Evolutionary conservation across 1,140 invertebrate genomes (phyloP), one percentile per base, ranked within the genome.

Genomic region (Drosophila malerkotliana): DNA sequence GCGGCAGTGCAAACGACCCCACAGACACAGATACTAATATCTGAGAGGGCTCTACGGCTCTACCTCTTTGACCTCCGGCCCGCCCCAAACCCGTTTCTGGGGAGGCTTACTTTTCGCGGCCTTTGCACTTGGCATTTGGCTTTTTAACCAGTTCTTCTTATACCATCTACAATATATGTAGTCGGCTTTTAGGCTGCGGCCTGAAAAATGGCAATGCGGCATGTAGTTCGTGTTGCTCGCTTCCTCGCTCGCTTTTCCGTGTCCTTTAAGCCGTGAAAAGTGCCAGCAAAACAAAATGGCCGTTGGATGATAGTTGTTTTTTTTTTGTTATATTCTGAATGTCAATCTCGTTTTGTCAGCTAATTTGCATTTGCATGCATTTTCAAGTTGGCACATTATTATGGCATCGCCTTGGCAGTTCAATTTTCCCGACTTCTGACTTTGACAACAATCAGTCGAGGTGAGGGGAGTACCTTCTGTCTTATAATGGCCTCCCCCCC

Each of bases 291-390:
- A 44, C 45, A 54, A 67, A 63, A 44, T 47, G 64, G 62, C 39
- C 34, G 28, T 9, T 37, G 51, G 24, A 58, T 39, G 26, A 58
- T 41, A 21, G 12, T 37, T 12, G 34, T 37, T 37, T 37, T 8
- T 37, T 37, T 12, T 4, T 12, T 37, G 34, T 37, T 80, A 61
- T 61, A 77, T 72, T 61, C 45, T 56, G 71, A 75, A 66, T 75
- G 64, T 45, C 72, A 51, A 59, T 72, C 59, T 41, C 30, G 66
- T 83, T 76, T 84, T 76, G 80, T 80, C 72, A 83, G 77, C 72
- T 80, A 85, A 84, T 85, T 84, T 84, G 67, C 80, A 85, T 84
- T 84, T 84, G 67, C 80, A 85, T 84, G 56, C 59, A 73, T 73
- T 67, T 66, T 67, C 62, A 30, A 62, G 52, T 49, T 54, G 57